Conservation (phyloP, 1,140 invertebrate genomes). For the Lycorma delicatula region DNA sequence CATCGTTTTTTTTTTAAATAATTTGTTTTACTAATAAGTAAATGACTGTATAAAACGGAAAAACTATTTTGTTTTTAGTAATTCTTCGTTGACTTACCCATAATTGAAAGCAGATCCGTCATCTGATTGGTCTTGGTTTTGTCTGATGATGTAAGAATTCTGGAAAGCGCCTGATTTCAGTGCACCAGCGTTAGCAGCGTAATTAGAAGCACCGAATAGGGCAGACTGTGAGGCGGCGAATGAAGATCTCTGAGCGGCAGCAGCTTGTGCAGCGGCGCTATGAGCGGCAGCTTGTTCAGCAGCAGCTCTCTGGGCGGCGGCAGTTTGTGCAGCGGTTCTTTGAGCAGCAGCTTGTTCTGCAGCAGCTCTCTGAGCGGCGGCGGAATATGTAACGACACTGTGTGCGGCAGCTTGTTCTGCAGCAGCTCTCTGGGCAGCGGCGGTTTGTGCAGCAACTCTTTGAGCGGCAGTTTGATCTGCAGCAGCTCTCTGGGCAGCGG, state of each 20-base stretch:
- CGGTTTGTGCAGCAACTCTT: not conserved
- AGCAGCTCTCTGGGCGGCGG: not conserved
- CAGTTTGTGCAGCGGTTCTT: not conserved
- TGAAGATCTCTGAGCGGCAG: not conserved
- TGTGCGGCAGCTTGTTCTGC: too few relatives aligned
- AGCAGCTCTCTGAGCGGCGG: too few relatives aligned
- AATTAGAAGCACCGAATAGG: too few relatives aligned
- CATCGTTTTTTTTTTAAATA: too few relatives aligned
- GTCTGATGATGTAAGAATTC: slow-evolving; percentile 1
- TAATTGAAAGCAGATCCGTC: slow-evolving; percentile 35
- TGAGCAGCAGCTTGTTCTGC: not conserved
- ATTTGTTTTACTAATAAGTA: too few relatives aligned
- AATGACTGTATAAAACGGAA: too few relatives aligned
- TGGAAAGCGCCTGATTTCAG: too few relatives aligned
- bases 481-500: not conserved
- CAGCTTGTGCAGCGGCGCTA: not conserved
- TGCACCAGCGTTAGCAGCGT: too few relatives aligned
- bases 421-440: not conserved
- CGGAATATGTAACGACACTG: too few relatives aligned
- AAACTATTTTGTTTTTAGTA: too few relatives aligned
- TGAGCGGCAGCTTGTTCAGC: not conserved
- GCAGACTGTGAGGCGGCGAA: not conserved
- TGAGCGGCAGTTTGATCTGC: too few relatives aligned
- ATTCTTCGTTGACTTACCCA: not conserved
- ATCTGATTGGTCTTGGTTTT: slow-evolving; percentile 36